Conservation (phyloP, 2,888 invertebrate species). For the Xylota segnis region DNA sequence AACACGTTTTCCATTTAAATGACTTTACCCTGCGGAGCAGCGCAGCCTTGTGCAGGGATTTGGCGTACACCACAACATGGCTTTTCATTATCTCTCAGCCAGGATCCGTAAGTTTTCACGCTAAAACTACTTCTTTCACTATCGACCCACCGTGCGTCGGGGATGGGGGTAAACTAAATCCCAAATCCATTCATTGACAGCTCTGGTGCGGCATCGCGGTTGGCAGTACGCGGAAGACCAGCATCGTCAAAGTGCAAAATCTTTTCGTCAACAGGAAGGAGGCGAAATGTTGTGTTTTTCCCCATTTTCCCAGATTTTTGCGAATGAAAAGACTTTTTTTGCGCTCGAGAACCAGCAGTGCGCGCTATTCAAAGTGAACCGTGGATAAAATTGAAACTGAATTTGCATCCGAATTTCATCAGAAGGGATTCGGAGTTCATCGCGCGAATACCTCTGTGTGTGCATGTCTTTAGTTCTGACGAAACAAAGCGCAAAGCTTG, state of each 20-base stretch:
- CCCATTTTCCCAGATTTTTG: conserved; percentile 10
- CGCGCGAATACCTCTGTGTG: neutral
- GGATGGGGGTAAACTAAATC: conserved; percentile 18
- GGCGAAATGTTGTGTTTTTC: neutral
- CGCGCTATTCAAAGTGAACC: conserved; percentile 39
- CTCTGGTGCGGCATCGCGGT: conserved; percentile 29
- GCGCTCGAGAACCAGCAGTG: conserved; percentile 27
- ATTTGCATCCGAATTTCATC: conserved; percentile 61
- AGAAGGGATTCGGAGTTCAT: conserved; percentile 44
- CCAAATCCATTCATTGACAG: conserved; percentile 64
- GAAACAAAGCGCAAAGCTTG: conserved; percentile 50
- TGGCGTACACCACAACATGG: conserved; percentile 40
- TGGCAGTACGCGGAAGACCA: too few species aligned
- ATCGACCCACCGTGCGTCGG: neutral
- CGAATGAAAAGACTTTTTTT: conserved; percentile 49
- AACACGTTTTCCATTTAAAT: conserved; percentile 68
- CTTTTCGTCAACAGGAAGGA: conserved; percentile 37
- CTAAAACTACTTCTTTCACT: conserved; percentile 55
- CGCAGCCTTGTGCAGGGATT: conserved; percentile 37
- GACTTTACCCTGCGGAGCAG: conserved; percentile 30
- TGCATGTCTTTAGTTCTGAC: neutral
- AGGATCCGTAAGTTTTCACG: conserved; percentile 49
- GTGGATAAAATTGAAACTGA: conserved; percentile 60
- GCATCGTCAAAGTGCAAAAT: conserved; percentile 49
- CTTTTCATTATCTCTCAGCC: conserved; percentile 57